Percentiles rank a stretch among this genome's conserved stretches.
phyloP scores from a whole-genome alignment of 2,888 invertebrate species.

The Timandra comae region DNA sequence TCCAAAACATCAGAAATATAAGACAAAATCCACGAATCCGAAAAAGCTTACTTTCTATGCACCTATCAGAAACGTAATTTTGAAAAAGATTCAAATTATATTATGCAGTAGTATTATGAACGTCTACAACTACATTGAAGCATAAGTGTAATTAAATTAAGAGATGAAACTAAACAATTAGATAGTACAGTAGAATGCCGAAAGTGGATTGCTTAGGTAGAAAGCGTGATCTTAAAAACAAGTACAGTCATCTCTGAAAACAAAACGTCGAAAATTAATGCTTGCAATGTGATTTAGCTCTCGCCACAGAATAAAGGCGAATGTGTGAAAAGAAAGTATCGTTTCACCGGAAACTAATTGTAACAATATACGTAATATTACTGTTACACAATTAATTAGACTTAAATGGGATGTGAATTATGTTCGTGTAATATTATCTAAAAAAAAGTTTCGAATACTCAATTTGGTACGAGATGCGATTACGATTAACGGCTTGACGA shows the following conservation, averaged over 20 bases:
- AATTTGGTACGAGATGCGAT: too few relatives aligned
- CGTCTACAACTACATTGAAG: too few relatives aligned
- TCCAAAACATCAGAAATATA: too few relatives aligned
- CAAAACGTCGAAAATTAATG: constrained; percentile 28
- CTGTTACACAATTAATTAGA: constrained; percentile 20
- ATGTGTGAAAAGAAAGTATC: constrained; percentile 45
- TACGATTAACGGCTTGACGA: background rate
- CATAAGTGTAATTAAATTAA: constrained; percentile 5
- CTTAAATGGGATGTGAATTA: constrained; percentile 9
- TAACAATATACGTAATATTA: constrained; percentile 19
- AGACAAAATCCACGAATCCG: too few relatives aligned
- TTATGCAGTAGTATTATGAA: too few relatives aligned
- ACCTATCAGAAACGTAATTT: too few relatives aligned
- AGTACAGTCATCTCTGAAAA: constrained; percentile 22
- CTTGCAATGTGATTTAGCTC: constrained; percentile 20
- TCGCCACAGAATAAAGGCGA: constrained; percentile 34
- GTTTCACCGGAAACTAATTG: constrained; percentile 39
- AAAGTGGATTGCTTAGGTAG: constrained; percentile 18
- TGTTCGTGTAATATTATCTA: background rate
- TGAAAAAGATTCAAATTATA: too few relatives aligned
- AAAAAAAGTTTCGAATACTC: background rate
- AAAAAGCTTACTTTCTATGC: too few relatives aligned
- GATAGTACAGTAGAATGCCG: constrained; percentile 5
- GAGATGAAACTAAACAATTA: constrained; percentile 7
- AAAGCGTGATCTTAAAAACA: constrained; percentile 31